Evolutionary conservation across 2,797 vertebrate species (phyloP).

Genomic region (Octomys mimax): DNA sequence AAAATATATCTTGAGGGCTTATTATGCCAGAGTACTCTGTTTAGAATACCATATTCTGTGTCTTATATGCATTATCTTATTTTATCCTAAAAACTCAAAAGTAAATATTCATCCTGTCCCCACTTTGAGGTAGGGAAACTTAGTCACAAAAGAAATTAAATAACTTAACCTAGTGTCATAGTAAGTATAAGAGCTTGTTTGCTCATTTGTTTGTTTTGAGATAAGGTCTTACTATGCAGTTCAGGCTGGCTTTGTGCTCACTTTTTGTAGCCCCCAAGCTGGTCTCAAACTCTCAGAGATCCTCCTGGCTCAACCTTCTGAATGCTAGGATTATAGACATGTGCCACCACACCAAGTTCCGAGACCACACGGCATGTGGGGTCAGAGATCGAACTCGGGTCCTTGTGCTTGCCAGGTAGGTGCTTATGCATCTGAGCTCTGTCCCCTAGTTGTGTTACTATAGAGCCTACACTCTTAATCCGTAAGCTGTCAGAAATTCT

Average conservation of each 20-base stretch:
- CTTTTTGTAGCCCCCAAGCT: too few species aligned
- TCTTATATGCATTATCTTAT: not conserved
- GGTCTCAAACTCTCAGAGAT: too few species aligned
- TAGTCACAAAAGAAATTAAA: not conserved
- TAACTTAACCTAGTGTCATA: not conserved
- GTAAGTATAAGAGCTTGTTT: not conserved
- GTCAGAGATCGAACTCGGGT: too few species aligned
- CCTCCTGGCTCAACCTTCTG: too few species aligned
- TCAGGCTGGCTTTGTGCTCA: too few species aligned
- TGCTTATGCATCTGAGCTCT: too few species aligned
- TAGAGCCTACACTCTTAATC: not conserved
- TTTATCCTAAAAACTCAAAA: constrained; percentile 24
- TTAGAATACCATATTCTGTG: not conserved
- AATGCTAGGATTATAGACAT: too few species aligned
- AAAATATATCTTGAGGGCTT: not conserved
- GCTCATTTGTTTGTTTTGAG: too few species aligned
- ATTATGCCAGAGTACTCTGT: not conserved
- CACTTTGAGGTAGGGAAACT: not conserved
- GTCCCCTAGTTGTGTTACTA: not conserved
- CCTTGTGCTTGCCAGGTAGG: too few species aligned
- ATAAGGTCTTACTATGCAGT: too few species aligned
- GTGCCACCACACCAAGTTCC: too few species aligned
- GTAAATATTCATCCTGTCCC: not conserved
- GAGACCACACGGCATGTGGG: too few species aligned
- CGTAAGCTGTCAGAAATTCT: not conserved